Evolutionary conservation across 1,140 invertebrate genomes (phyloP), one percentile per base, ranked within the genome.

Genomic region (Metaphire vulgaris): DNA sequence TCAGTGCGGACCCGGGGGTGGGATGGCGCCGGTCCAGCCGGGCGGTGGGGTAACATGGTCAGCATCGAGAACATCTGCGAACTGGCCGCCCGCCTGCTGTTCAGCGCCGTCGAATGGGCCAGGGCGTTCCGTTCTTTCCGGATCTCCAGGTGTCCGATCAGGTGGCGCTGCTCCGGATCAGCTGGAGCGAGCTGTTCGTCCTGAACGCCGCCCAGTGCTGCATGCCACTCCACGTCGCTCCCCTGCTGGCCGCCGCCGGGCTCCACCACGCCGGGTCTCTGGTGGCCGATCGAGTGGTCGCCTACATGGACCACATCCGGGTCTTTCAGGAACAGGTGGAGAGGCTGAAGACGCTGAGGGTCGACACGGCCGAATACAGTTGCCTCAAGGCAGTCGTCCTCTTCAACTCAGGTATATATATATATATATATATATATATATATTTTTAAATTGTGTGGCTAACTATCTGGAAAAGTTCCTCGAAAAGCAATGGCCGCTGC

Each of bases 281-380:
- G n/a, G 94, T 95, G 29, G 95, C 96, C 16, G 95, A 99, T 87
- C 89, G 95, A 66, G 96, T 98, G 68, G 95, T 98, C 74, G 95
- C 95, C 79, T 98, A 98, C 87, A 98, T 98, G 96, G 96, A 98
- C 88, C 95, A 98, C 88, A 98, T 98, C 85, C 89, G 96, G 83
- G 97, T 98, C 89, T 98, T 98, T 89, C 91, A 92, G 84, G 95
- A 98, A 87, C 96, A 98, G 89, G 95, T 98, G 86, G 97, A 99
- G 88, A 98, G 98, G 87, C 89, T 99, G 82, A 98, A 97, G 89
- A 93, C 92, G 26, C 91, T 98, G 69, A 95, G 98, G 86, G 95
- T 98, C 74, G 97, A 99, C 87, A 94, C 95, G 1, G 96, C 96
- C 69, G 97, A 99, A 88, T 98, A 98, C 88, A 96, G n/a, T n/a